phyloP scores from a whole-genome alignment of 2,888 invertebrate species.

The Yponomeuta sedellus region DNA sequence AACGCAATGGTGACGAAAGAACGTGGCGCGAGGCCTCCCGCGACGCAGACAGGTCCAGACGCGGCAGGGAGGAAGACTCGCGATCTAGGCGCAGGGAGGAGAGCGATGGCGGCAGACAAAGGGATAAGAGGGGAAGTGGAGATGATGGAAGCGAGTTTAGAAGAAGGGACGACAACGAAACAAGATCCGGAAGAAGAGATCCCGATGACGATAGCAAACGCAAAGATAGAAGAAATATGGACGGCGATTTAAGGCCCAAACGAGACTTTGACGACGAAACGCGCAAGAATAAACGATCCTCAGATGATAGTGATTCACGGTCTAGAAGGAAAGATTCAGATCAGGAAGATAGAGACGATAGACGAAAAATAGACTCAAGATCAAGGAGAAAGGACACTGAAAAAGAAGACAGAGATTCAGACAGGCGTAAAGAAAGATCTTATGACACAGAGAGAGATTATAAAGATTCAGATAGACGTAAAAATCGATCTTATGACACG shows the following conservation, averaged over 20 bases:
- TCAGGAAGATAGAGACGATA: conserved; percentile 15
- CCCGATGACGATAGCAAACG: conserved; percentile 20
- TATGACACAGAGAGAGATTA: background rate
- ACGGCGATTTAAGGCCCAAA: conserved; percentile 15
- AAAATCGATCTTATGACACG: conserved; percentile 17
- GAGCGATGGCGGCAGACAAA: background rate
- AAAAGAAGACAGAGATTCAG: background rate
- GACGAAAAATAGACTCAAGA: background rate
- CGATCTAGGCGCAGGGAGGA: background rate
- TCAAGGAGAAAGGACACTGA: background rate
- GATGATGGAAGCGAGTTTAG: conserved; percentile 21
- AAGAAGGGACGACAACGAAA: conserved; percentile 18
- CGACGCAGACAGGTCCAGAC: conserved; percentile 1
- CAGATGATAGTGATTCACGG: conserved; percentile 18
- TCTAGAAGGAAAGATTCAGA: conserved; percentile 19
- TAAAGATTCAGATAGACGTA: background rate
- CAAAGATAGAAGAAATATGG: conserved; percentile 18
- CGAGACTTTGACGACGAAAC: background rate
- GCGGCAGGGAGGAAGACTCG: background rate
- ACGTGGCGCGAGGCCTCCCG: conserved; percentile 16
- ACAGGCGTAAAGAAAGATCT: too few species aligned
- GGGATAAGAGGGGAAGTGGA: conserved; percentile 14
- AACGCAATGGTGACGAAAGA: conserved; percentile 14
- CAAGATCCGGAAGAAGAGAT: conserved; percentile 8
- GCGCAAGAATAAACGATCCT: background rate